Conservation (phyloP, 1,140 invertebrate genomes). For the Tetranychus urticae region DNA sequence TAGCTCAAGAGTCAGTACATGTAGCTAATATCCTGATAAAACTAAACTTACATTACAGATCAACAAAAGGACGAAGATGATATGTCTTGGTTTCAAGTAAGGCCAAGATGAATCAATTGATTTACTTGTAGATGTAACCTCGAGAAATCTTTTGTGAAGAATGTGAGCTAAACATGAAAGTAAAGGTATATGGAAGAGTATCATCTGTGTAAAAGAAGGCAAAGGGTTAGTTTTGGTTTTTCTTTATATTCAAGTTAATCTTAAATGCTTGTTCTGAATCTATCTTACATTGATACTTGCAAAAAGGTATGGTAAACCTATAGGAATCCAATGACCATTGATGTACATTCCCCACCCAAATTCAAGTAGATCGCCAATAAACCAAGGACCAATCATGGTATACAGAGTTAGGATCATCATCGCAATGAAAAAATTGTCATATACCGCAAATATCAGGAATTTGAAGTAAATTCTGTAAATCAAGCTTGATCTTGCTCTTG, state of each 20-base stretch:
- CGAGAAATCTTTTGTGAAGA: constrained; percentile 28
- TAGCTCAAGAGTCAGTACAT: too few species aligned
- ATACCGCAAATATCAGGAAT: constrained; percentile 43
- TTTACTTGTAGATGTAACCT: not conserved
- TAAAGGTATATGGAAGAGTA: constrained; percentile 42
- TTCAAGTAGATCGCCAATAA: constrained; percentile 54
- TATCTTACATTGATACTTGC: constrained; percentile 37
- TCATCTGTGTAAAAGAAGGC: constrained; percentile 22
- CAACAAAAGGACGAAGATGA: constrained; percentile 10
- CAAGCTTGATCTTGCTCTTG: constrained; percentile 21
- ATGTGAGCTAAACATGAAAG: constrained; percentile 37
- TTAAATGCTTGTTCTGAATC: too few species aligned
- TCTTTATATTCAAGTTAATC: not conserved
- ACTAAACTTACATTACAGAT: constrained; percentile 4
- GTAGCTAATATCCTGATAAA: too few species aligned
- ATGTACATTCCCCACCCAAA: constrained; percentile 71
- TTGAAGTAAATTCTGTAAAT: constrained; percentile 20
- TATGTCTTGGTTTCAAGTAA: constrained; percentile 4
- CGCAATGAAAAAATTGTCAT: constrained; percentile 46
- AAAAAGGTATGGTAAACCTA: constrained; percentile 55
- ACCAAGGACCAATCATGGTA: constrained; percentile 44
- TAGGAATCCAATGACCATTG: constrained; percentile 44
- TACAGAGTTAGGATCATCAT: constrained; percentile 45
- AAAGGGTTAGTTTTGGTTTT: not conserved
- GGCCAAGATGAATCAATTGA: constrained; percentile 7